phyloP scores from a whole-genome alignment of 2,797 vertebrate species.

The Sandelia bainsii region DNA sequence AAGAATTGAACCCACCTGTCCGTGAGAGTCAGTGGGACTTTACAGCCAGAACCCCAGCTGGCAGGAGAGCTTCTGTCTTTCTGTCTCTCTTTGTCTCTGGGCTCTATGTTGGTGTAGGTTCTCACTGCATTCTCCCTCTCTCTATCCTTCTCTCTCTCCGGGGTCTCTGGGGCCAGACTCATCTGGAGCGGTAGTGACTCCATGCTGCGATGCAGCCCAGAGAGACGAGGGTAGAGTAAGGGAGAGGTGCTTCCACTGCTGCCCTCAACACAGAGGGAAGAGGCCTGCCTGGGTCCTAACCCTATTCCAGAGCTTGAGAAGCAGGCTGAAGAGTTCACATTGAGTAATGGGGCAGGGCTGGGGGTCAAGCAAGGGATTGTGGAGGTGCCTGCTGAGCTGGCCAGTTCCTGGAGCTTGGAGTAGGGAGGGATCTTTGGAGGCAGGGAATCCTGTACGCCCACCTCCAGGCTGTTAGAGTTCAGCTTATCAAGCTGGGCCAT shows the following conservation, averaged over 20 bases:
- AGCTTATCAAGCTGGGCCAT: constrained; percentile 92
- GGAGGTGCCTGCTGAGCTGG: constrained; percentile 63
- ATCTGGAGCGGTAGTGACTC: constrained; percentile 94
- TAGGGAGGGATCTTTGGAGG: constrained; percentile 82
- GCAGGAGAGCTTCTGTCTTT: constrained; percentile 84
- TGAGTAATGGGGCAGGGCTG: constrained; percentile 93
- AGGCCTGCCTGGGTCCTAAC: constrained; percentile 79
- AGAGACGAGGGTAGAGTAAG: constrained; percentile 91
- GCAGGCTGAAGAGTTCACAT: constrained; percentile 93
- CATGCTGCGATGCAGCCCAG: constrained; percentile 94
- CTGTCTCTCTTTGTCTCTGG: constrained; percentile 64
- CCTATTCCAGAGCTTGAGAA: constrained; percentile 89
- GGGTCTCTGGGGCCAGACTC: constrained; percentile 87
- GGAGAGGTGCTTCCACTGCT: constrained; percentile 74
- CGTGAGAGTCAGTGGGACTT: constrained; percentile 81
- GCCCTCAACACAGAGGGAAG: constrained; percentile 73
- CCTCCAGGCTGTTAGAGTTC: constrained; percentile 91
- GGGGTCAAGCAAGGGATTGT: constrained; percentile 87
- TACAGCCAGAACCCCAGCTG: constrained; percentile 88
- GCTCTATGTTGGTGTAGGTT: constrained; percentile 66
- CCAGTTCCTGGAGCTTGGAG: constrained; percentile 89
- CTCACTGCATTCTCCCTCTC: constrained; percentile 74
- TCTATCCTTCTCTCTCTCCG: constrained; percentile 76
- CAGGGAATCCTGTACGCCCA: constrained; percentile 74
- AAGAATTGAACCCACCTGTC: constrained; percentile 84